These are phyloP conservation scores for Zaprionus kolodkinae DNA, from an alignment of 1,140 invertebrate genomes.

Conservation along the genomic window DNA sequence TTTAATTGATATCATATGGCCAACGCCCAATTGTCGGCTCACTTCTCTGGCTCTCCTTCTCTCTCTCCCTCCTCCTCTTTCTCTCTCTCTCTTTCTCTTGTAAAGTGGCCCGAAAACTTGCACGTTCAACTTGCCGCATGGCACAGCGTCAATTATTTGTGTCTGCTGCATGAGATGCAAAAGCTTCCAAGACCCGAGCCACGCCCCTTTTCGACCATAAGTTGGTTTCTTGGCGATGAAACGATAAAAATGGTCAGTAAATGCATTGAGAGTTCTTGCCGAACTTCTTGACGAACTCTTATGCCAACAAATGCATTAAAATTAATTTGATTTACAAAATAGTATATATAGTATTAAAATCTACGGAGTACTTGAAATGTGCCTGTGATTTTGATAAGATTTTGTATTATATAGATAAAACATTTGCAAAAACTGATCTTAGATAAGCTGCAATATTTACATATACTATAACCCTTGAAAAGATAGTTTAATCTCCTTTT, in stretches of 20 bases:
- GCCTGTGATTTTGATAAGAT: not conserved
- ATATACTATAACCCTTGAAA: too few relatives aligned
- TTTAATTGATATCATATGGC: slow-evolving; percentile 83
- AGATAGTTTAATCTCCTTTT: too few relatives aligned
- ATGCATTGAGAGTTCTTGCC: not conserved
- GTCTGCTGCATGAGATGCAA: slow-evolving; percentile 27
- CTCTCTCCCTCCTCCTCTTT: not conserved
- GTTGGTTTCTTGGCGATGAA: slow-evolving; percentile 18
- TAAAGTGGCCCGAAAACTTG: slow-evolving; percentile 64
- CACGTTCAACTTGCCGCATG: slow-evolving; percentile 63
- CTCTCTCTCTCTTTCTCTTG: not conserved
- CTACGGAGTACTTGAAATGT: not conserved
- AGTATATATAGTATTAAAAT: not conserved
- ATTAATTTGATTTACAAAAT: not conserved
- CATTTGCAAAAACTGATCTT: not conserved
- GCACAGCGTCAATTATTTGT: slow-evolving; percentile 61
- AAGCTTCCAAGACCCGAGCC: slow-evolving; percentile 8
- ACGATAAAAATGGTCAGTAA: slow-evolving; percentile 1
- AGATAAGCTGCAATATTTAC: too few relatives aligned
- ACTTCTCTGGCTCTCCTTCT: not conserved
- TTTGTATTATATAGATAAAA: too few relatives aligned
- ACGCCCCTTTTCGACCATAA: not conserved
- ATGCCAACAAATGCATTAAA: not conserved
- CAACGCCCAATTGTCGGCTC: slow-evolving; percentile 55
- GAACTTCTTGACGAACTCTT: not conserved